These are phyloP conservation scores for Struthidea cinerea DNA, from an alignment of 2,113 vertebrate genomes.

Conservation along the genomic window DNA sequence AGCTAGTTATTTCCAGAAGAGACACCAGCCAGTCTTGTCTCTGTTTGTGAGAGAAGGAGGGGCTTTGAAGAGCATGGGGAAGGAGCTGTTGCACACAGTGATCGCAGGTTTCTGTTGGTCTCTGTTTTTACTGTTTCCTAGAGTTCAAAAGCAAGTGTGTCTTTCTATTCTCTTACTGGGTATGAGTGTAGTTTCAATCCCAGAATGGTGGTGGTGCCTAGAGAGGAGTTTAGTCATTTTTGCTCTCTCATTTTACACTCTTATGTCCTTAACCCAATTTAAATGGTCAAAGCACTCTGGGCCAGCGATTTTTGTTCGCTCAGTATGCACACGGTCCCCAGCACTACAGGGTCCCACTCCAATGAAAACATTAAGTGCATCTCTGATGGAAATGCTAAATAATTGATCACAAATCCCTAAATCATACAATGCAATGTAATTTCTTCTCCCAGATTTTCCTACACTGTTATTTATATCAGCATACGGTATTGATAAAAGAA, in stretches of 20 bases:
- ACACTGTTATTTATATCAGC: constrained; percentile 19
- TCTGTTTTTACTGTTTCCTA: not conserved
- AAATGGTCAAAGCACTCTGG: not conserved
- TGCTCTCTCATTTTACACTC: not conserved
- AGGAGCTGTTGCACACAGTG: not conserved
- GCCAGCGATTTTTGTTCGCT: accelerated
- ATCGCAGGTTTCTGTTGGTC: not conserved
- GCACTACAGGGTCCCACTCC: not conserved
- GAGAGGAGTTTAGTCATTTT: not conserved
- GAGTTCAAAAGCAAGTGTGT: not conserved
- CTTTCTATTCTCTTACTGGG: not conserved
- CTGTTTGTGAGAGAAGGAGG: not conserved
- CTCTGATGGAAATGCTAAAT: constrained; percentile 16
- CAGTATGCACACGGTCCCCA: not conserved
- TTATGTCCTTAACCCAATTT: not conserved
- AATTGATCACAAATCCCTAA: constrained; percentile 30
- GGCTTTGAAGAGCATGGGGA: not conserved
- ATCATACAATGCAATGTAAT: not conserved
- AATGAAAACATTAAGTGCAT: not conserved
- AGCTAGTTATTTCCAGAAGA: not conserved
- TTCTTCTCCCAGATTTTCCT: constrained; percentile 25
- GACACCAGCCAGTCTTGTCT: not conserved
- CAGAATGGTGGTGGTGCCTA: not conserved
- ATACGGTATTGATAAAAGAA: constrained; percentile 7
- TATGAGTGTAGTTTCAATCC: not conserved